Evolutionary conservation across 2,888 invertebrate genomes (phyloP), one percentile per base, ranked within the genome.

Genomic region (Eudasyphora cyanicolor): DNA sequence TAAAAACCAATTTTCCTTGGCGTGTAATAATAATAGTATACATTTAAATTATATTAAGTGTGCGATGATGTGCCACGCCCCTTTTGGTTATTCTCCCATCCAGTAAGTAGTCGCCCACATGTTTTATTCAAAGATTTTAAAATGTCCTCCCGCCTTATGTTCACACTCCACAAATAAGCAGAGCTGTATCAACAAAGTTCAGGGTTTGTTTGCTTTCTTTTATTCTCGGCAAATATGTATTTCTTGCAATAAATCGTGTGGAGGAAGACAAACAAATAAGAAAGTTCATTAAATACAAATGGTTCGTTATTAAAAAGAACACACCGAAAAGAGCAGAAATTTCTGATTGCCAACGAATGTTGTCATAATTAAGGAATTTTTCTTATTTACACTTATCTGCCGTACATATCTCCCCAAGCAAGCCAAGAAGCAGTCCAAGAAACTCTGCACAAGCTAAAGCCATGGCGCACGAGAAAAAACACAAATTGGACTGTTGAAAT

Each of bases 361-460:
- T 88, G 87, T 89, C 87, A 88, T 89, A 90, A 90, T 90, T 90
- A 90, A 88, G 19, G 67, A 88, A 89, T 88, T 87, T 88, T 89
- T 88, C 88, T 88, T 88, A 87, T 88, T 89, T 86, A 87, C 87
- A 88, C 88, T 90, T 89, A 90, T 89, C 89, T 88, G 86, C 86
- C 86, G 87, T 85, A 85, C 84, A 85, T 86, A 78, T 80, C 73
- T 73, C 27, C 38, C n/a, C n/a, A n/a, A 49, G 27, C 29, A 64
- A 38, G 27, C 71, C 19, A 71, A 45, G 75, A 38, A n/a, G n/a
- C n/a, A n/a, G n/a, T n/a, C n/a, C n/a, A n/a, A 80, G 54, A 51
- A 82, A 86, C 85, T 82, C 85, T 82, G 84, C 84, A 85, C 81
- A 17, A 2, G 10, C 32, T 38, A 45, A 17, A 17, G 67, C 54